A percentile compares a stretch with the other conserved stretches of the same genome.
These are phyloP conservation scores for Eubasilissa splendida DNA, from an alignment of 2,888 invertebrate genomes.

Conservation along the genomic window DNA sequence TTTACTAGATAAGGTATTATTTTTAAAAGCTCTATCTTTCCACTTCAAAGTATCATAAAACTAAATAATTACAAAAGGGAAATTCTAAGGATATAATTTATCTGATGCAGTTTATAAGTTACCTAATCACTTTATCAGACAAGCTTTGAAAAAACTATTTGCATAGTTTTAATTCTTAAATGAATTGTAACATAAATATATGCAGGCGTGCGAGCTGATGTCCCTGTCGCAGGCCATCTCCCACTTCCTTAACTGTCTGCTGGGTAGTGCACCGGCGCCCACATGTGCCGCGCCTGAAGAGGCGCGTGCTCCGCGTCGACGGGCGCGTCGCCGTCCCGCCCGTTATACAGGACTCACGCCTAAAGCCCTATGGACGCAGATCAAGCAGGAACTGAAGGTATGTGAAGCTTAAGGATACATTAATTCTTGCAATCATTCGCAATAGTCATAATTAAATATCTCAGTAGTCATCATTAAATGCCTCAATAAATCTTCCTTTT, in stretches of 20 bases:
- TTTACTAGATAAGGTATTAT: no score
- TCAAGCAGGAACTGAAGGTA: constrained; percentile 83
- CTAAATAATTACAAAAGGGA: no score
- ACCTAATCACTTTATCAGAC: no score
- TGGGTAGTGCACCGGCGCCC: constrained; percentile 83
- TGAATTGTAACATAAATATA: constrained; percentile 12
- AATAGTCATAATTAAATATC: no score
- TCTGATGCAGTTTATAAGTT: no score
- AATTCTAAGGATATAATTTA: no score
- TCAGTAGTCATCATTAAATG: no score
- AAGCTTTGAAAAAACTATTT: no score
- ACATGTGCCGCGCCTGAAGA: constrained; percentile 71
- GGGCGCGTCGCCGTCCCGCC: constrained; percentile 77
- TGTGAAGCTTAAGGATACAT: background rate
- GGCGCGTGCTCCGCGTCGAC: constrained; percentile 61
- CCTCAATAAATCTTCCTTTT: background rate
- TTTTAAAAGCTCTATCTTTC: no score
- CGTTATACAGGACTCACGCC: constrained; percentile 94
- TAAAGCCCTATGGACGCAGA: constrained; percentile 89
- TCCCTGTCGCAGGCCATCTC: constrained; percentile 91
- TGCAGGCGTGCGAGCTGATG: constrained; percentile 89
- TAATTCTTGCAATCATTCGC: no score
- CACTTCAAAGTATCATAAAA: no score
- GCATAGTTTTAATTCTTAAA: no score
- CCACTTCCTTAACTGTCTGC: constrained; percentile 96